These are phyloP conservation scores for Ophioninae sp. DNA, from an alignment of 2,888 invertebrate genomes.

Conservation along the genomic window DNA sequence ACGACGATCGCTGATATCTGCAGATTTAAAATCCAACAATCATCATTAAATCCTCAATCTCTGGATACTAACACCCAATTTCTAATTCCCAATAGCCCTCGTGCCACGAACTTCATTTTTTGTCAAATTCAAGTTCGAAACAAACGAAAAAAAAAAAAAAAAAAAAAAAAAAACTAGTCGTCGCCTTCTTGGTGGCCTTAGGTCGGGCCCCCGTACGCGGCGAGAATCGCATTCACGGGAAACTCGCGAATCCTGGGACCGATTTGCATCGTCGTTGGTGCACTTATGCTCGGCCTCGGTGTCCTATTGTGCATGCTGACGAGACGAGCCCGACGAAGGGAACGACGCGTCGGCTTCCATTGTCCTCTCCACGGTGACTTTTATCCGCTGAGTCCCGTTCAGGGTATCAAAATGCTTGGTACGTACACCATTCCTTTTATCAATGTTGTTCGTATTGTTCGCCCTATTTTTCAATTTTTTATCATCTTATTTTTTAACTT, in stretches of 20 bases:
- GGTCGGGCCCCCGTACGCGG: slow-evolving; percentile 89
- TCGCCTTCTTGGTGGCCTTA: slow-evolving; percentile 84
- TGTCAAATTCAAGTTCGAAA: too few relatives aligned
- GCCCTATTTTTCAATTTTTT: background rate
- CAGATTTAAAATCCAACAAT: too few relatives aligned
- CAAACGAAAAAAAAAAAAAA: background rate
- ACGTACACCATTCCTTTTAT: slow-evolving; percentile 56
- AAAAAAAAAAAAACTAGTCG: slow-evolving; percentile 9
- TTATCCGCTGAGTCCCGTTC: slow-evolving; percentile 88
- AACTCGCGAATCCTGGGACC: slow-evolving; percentile 89
- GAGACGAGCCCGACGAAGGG: slow-evolving; percentile 85
- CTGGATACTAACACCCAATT: too few relatives aligned
- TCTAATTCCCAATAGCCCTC: too few relatives aligned
- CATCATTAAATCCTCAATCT: too few relatives aligned
- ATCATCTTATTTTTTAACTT: background rate
- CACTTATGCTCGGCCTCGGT: slow-evolving; percentile 87
- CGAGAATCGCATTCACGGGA: slow-evolving; percentile 88
- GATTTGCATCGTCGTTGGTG: slow-evolving; percentile 88
- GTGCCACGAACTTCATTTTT: background rate
- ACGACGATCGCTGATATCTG: too few relatives aligned
- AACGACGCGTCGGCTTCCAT: slow-evolving; percentile 88
- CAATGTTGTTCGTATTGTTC: too few relatives aligned
- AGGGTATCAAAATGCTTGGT: slow-evolving; percentile 77
- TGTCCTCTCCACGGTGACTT: slow-evolving; percentile 91
- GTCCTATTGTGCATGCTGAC: slow-evolving; percentile 86